phyloP scores from a whole-genome alignment of 1,140 invertebrate species.

The Manduca sexta region DNA sequence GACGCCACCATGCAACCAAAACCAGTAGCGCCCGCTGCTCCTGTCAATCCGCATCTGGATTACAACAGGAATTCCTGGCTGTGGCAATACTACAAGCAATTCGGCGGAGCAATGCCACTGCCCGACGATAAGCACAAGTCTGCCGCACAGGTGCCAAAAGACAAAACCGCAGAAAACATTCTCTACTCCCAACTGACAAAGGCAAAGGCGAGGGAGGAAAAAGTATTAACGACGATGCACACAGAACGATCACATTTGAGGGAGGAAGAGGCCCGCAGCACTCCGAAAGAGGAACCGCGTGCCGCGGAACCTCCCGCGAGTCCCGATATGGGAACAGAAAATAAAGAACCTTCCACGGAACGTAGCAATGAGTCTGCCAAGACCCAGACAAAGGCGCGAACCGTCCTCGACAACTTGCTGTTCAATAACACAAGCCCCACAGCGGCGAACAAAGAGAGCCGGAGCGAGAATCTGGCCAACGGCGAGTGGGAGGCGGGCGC shows the following conservation, averaged over 20 bases:
- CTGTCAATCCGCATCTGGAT: slow-evolving; percentile 53
- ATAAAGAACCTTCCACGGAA: slow-evolving; percentile 50
- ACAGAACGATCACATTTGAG: neutral
- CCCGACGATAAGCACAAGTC: slow-evolving; percentile 62
- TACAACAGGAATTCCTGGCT: slow-evolving; percentile 79
- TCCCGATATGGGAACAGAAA: slow-evolving; percentile 57
- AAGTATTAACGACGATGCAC: slow-evolving; percentile 18
- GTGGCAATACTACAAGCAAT: slow-evolving; percentile 84
- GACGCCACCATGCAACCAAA: slow-evolving; percentile 49
- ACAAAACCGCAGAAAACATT: slow-evolving; percentile 73
- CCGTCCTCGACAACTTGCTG: slow-evolving; percentile 78
- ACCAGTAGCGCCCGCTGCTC: slow-evolving; percentile 59
- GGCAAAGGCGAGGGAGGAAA: slow-evolving; percentile 56
- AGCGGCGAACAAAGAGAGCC: slow-evolving; percentile 56
- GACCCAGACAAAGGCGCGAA: slow-evolving; percentile 72
- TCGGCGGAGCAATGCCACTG: slow-evolving; percentile 68
- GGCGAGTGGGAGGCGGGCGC: slow-evolving; percentile 58
- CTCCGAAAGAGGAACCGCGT: slow-evolving; percentile 25
- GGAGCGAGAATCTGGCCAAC: slow-evolving; percentile 37
- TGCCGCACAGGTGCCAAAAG: slow-evolving; percentile 60
- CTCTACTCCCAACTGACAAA: slow-evolving; percentile 78
- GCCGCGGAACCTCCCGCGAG: slow-evolving; percentile 41
- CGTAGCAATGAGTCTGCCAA: slow-evolving; percentile 34
- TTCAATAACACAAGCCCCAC: slow-evolving; percentile 75
- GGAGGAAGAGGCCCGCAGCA: slow-evolving; percentile 16